phyloP scores from a whole-genome alignment of 2,113 vertebrate species.

The Heloderma charlesbogerti region DNA sequence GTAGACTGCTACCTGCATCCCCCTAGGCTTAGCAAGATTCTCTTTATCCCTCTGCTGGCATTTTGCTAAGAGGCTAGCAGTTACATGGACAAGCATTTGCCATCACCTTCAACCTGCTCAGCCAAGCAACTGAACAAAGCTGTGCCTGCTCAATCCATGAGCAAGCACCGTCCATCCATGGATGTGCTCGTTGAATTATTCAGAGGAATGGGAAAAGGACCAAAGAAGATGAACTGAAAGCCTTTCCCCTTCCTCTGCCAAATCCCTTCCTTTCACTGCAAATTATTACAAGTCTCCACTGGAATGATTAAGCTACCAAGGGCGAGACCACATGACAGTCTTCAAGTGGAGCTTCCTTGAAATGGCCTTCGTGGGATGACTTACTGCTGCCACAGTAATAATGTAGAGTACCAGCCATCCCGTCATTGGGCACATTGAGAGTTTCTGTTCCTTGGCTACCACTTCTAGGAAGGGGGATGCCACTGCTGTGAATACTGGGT shows the following conservation, averaged over 20 bases:
- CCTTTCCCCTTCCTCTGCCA: not conserved
- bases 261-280: not conserved
- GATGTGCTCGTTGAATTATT: too few species aligned
- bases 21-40: too few species aligned
- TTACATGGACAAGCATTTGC: not conserved
- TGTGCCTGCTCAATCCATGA: too few species aligned
- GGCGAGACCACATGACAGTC: not conserved
- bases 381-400: not conserved
- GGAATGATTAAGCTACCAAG: not conserved
- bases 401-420: not conserved
- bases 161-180: too few species aligned
- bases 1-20: not conserved
- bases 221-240: too few species aligned
- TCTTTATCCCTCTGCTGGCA: too few species aligned
- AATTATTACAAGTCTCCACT: not conserved
- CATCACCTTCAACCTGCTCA: too few species aligned
- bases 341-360: not conserved
- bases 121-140: too few species aligned
- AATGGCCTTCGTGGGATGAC: not conserved
- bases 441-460: not conserved
- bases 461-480: too few species aligned
- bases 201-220: too few species aligned
- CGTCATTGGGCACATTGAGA: not conserved
- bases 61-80: not conserved
- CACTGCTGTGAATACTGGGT: not conserved